Conservation (phyloP, 2,113 vertebrate genomes). For the Manacus vitellinus region DNA sequence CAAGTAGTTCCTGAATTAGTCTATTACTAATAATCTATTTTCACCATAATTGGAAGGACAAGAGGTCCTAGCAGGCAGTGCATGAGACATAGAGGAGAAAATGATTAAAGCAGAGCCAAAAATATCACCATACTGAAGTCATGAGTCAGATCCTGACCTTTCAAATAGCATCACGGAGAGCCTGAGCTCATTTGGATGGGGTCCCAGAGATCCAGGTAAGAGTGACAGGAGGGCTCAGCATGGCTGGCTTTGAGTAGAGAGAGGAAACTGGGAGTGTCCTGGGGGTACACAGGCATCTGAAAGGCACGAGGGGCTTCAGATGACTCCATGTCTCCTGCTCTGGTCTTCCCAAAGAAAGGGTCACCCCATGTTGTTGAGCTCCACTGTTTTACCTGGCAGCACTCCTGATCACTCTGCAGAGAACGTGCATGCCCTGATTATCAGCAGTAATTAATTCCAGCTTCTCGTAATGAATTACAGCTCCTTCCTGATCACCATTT, state of each 20-base stretch:
- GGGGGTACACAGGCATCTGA: rapidly evolving
- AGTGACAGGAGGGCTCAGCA: neutral
- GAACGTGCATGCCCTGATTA: neutral
- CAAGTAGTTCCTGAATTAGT: constrained; percentile 15
- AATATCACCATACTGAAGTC: constrained; percentile 25
- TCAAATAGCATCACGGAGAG: neutral
- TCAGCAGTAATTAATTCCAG: neutral
- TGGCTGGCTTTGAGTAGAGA: neutral
- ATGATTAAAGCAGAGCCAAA: constrained; percentile 47
- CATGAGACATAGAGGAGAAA: constrained; percentile 29
- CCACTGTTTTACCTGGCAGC: neutral
- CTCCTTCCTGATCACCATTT: neutral
- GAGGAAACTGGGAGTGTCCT: neutral
- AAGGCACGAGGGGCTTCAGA: neutral
- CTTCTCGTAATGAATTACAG: neutral
- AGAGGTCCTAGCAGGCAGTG: neutral
- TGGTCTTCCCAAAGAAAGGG: neutral
- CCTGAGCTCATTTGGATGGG: constrained; percentile 2
- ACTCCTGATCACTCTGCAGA: neutral
- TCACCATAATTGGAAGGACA: constrained; percentile 33
- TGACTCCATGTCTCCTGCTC: neutral
- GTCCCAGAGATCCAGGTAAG: constrained; percentile 15
- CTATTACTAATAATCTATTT: constrained; percentile 26
- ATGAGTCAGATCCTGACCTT: constrained; percentile 59
- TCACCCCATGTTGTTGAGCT: rapidly evolving